These are phyloP conservation scores for Drosophila niveifrons DNA, from an alignment of 2,888 invertebrate genomes.

Conservation along the genomic window DNA sequence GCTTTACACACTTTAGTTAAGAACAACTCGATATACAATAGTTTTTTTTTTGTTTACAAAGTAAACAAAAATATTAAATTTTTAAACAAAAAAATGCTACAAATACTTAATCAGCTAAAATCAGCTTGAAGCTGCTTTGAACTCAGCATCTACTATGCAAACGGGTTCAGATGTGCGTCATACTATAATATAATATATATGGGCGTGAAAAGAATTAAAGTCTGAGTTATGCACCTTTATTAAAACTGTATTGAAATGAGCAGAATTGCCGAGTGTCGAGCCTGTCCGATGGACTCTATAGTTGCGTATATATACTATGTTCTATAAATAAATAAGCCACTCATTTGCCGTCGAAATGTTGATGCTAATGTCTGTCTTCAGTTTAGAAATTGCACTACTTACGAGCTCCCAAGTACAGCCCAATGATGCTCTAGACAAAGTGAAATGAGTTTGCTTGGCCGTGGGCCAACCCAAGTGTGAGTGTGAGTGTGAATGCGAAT, in stretches of 20 bases:
- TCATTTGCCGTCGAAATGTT: constrained; percentile 39
- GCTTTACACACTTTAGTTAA: too few species aligned
- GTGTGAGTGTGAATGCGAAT: constrained; percentile 4
- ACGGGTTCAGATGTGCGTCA: neutral
- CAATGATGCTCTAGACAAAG: constrained; percentile 31
- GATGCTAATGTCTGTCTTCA: constrained; percentile 37
- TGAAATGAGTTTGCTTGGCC: constrained; percentile 60
- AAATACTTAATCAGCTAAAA: neutral
- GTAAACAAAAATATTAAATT: too few species aligned
- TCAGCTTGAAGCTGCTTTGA: neutral
- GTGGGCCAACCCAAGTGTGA: constrained; percentile 46
- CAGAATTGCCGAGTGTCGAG: neutral
- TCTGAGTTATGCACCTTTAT: constrained; percentile 2
- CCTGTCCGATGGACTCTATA: constrained; percentile 37
- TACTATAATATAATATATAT: neutral
- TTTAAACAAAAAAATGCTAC: neutral
- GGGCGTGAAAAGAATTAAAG: neutral
- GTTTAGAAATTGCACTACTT: constrained; percentile 47
- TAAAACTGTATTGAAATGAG: constrained; percentile 30
- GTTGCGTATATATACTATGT: constrained; percentile 8
- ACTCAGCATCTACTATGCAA: neutral
- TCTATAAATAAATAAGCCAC: constrained; percentile 23
- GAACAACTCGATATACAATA: too few species aligned
- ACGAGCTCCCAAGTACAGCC: constrained; percentile 1
- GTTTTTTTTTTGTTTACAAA: too few species aligned